These are phyloP conservation scores for Zaprionus africanus DNA, from an alignment of 1,140 invertebrate species.

Conservation along the genomic window DNA sequence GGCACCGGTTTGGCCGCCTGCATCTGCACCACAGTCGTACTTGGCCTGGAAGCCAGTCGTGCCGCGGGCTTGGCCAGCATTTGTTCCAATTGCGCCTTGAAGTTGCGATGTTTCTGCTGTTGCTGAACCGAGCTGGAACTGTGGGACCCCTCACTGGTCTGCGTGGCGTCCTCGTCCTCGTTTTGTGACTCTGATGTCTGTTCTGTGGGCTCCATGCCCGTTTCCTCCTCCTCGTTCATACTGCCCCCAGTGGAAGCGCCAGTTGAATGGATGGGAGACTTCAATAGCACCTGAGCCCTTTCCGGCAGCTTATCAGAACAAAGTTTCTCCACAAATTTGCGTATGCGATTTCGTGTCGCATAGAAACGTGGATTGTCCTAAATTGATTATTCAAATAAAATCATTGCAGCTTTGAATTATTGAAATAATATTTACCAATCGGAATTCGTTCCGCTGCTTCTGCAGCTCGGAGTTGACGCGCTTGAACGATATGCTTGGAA, in stretches of 20 bases:
- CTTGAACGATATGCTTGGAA: constrained; percentile 50
- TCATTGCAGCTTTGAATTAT: too few species aligned
- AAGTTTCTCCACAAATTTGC: constrained; percentile 77
- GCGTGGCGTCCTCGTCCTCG: constrained; percentile 17
- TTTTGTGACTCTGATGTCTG: constrained; percentile 13
- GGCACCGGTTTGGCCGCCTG: constrained; percentile 57
- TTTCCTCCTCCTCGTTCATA: constrained; percentile 29
- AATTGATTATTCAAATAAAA: neutral
- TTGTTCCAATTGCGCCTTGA: constrained; percentile 67
- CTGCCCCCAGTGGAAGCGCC: constrained; percentile 31
- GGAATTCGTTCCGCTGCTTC: constrained; percentile 62
- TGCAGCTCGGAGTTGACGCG: constrained; percentile 52
- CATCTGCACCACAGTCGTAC: constrained; percentile 1
- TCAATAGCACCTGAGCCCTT: constrained; percentile 52
- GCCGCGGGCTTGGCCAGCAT: constrained; percentile 67
- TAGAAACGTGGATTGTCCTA: constrained; percentile 73
- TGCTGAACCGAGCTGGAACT: constrained; percentile 42
- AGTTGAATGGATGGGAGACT: constrained; percentile 55
- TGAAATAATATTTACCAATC: constrained; percentile 48
- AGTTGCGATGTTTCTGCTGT: constrained; percentile 40
- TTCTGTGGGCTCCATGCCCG: constrained; percentile 12
- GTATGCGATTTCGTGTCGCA: constrained; percentile 76
- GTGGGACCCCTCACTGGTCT: constrained; percentile 23
- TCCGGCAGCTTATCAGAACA: constrained; percentile 66
- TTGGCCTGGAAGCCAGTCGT: constrained; percentile 4